These are phyloP conservation scores for Peromyscus californicus DNA, from an alignment of 2,113 vertebrate genomes.

Conservation along the genomic window DNA sequence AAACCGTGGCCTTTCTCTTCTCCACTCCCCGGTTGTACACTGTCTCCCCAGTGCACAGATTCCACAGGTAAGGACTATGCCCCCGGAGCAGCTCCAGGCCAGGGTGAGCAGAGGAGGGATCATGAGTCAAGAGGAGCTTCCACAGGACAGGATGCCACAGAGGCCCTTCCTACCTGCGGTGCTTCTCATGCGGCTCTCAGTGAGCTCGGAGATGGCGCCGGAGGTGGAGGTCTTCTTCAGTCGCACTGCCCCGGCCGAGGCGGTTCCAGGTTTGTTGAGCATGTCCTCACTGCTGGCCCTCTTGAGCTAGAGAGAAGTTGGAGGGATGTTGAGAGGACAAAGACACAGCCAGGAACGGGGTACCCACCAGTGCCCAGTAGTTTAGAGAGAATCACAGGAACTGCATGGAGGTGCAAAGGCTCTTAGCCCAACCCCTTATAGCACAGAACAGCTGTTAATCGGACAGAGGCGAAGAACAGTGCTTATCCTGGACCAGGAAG, in stretches of 20 bases:
- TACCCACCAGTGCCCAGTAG: not conserved
- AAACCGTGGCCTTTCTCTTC: not conserved
- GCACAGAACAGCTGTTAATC: not conserved
- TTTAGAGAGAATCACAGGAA: rapidly evolving
- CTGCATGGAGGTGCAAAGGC: rapidly evolving
- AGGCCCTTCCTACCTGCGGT: slow-evolving; percentile 87
- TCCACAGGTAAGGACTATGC: not conserved
- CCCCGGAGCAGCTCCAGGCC: not conserved
- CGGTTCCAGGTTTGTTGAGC: slow-evolving; percentile 91
- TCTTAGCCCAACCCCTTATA: not conserved
- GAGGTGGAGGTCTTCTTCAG: slow-evolving; percentile 95
- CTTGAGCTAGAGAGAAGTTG: slow-evolving; percentile 90
- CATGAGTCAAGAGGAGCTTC: not conserved
- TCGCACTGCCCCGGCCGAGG: slow-evolving; percentile 85
- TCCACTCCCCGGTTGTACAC: not conserved
- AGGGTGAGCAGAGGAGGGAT: not conserved
- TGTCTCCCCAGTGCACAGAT: not conserved
- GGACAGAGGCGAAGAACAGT: not conserved
- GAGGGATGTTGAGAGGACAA: not conserved
- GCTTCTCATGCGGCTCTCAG: slow-evolving; percentile 90
- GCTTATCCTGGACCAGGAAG: too few relatives aligned
- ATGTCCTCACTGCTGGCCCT: slow-evolving; percentile 96
- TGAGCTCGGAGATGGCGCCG: slow-evolving; percentile 94
- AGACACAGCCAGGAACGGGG: not conserved
- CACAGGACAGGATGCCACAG: not conserved